Conservation (phyloP, 2,888 invertebrate genomes). For the Colostygia pectinataria region DNA sequence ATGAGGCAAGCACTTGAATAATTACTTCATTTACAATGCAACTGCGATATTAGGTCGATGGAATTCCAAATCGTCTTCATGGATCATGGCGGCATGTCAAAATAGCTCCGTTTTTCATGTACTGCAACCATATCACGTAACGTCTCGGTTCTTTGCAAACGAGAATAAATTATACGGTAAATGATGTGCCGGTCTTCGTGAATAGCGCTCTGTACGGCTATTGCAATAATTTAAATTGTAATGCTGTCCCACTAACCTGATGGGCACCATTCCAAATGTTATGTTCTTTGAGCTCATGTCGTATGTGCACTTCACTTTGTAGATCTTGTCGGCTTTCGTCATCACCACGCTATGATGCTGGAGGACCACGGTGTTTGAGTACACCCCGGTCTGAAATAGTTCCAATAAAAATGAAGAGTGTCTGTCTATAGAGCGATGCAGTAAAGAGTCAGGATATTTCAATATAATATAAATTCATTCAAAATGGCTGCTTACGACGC, state of each 20-base stretch:
- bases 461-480: too few relatives aligned
- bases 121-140: constrained; percentile 55
- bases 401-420: not conserved
- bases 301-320: constrained; percentile 97
- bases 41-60: constrained; percentile 49
- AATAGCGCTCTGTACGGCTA: constrained; percentile 31
- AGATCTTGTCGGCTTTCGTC: constrained; percentile 98
- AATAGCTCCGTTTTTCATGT: constrained; percentile 49
- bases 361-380: constrained; percentile 96
- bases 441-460: too few relatives aligned
- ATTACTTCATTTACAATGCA: constrained; percentile 58
- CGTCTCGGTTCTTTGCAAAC: constrained; percentile 42
- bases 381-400: constrained; percentile 92
- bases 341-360: constrained; percentile 98
- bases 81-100: constrained; percentile 48
- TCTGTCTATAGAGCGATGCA: too few relatives aligned
- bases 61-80: constrained; percentile 53
- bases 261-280: constrained; percentile 98
- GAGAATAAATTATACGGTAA: constrained; percentile 54
- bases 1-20: constrained; percentile 60
- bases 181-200: constrained; percentile 42
- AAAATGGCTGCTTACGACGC: constrained; percentile 91
- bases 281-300: constrained; percentile 98
- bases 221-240: constrained; percentile 37
- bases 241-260: constrained; percentile 84